Evolutionary conservation across 2,888 invertebrate species (phyloP).

Genomic region (Aspidiotus destructor): DNA sequence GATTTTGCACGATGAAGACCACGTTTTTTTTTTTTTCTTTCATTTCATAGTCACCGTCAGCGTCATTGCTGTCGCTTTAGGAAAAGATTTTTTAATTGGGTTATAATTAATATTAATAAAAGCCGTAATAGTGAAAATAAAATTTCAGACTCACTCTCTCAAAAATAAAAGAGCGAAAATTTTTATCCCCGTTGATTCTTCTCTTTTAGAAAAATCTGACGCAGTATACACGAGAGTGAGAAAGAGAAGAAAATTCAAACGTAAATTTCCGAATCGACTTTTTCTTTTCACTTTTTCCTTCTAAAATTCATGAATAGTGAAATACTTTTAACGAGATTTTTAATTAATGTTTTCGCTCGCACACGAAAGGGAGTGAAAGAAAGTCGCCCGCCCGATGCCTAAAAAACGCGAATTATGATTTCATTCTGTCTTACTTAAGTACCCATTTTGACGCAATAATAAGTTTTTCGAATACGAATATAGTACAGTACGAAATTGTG

Average conservation of each 20-base stretch:
- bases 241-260: not conserved
- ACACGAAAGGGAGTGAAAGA: no score
- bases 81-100: conserved; percentile 30
- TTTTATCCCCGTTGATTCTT: conserved; percentile 2
- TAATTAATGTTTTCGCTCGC: conserved; percentile 3
- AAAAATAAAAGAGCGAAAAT: conserved; percentile 7
- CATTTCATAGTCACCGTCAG: not conserved
- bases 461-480: not conserved
- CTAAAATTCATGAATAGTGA: conserved; percentile 11
- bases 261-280: not conserved
- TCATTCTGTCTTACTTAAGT: not conserved
- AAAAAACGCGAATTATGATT: not conserved
- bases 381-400: not conserved
- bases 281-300: not conserved
- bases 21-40: not conserved
- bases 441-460: not conserved
- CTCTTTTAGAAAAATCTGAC: conserved; percentile 5
- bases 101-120: conserved; percentile 30
- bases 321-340: conserved; percentile 16
- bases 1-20: not conserved
- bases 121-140: not conserved
- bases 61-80: conserved; percentile 3
- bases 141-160: no score
- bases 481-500: not conserved
- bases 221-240: not conserved